phyloP scores from a whole-genome alignment of 2,888 invertebrate genomes.

The Erannis defoliaria region DNA sequence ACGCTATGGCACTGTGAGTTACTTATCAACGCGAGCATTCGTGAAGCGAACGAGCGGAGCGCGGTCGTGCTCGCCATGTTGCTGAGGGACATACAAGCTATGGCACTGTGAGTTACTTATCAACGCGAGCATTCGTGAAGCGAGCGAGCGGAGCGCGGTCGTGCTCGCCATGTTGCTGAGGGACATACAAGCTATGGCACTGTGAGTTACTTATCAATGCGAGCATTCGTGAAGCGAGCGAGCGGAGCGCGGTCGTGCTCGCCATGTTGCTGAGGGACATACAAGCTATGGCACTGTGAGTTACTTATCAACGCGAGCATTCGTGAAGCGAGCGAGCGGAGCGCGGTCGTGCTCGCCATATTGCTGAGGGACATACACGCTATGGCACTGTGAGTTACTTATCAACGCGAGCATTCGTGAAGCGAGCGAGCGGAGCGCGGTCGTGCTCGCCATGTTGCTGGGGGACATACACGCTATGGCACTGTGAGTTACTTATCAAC shows the following conservation, averaged over 20 bases:
- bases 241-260: conserved; percentile 61
- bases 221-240: conserved; percentile 60
- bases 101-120: conserved; percentile 65
- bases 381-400: conserved; percentile 65
- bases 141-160: conserved; percentile 56
- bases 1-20: conserved; percentile 68
- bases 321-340: conserved; percentile 60
- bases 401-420: conserved; percentile 64
- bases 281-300: conserved; percentile 69
- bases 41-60: conserved; percentile 60
- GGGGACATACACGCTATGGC: conserved; percentile 68
- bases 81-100: conserved; percentile 62
- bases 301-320: conserved; percentile 56
- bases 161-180: conserved; percentile 63
- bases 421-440: conserved; percentile 56
- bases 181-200: conserved; percentile 66
- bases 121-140: conserved; percentile 65
- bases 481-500: conserved; percentile 61
- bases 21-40: conserved; percentile 58
- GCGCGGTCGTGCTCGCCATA: conserved; percentile 57
- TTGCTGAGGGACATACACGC: conserved; percentile 65
- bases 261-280: conserved; percentile 63
- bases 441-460: conserved; percentile 62
- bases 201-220: conserved; percentile 64
- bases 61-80: conserved; percentile 60